Conservation (phyloP, 2,888 invertebrate species). For the Cenopis cana region DNA sequence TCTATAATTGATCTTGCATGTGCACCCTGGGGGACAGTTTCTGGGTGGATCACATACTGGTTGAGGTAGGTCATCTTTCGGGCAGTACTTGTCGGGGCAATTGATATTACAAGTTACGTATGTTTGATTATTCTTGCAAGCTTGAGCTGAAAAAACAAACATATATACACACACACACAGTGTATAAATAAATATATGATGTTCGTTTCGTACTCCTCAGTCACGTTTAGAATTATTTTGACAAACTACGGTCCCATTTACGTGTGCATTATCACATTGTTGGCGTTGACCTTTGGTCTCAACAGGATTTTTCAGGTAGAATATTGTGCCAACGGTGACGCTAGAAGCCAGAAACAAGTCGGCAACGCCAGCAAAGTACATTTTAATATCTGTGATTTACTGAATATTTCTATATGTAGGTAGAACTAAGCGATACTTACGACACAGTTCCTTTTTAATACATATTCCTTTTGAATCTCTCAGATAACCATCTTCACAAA, state of each 20-base stretch:
- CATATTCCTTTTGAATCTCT: constrained; percentile 31
- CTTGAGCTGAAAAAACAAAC: constrained; percentile 31
- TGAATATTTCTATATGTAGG: no score
- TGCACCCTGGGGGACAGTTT: constrained; percentile 40
- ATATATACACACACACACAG: background rate
- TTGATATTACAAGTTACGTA: constrained; percentile 39
- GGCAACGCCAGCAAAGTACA: no score
- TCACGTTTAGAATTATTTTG: no score
- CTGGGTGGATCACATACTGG: constrained; percentile 43
- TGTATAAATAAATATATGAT: no score
- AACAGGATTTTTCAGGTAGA: no score
- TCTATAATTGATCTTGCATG: constrained; percentile 44
- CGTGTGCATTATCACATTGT: no score
- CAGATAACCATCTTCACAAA: constrained; percentile 37
- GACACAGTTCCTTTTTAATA: constrained; percentile 29
- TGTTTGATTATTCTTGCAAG: constrained; percentile 43
- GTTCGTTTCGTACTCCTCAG: no score
- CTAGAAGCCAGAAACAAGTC: no score
- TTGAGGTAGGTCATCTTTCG: constrained; percentile 38
- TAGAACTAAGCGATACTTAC: constrained; percentile 21
- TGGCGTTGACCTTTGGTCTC: no score
- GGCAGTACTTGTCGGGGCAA: constrained; percentile 41
- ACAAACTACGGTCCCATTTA: no score
- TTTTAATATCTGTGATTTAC: no score
- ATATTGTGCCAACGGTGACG: no score